Evolutionary conservation across 2,888 invertebrate species (phyloP), one percentile per base, ranked within the genome.

Genomic region (Drosophila testacea): DNA sequence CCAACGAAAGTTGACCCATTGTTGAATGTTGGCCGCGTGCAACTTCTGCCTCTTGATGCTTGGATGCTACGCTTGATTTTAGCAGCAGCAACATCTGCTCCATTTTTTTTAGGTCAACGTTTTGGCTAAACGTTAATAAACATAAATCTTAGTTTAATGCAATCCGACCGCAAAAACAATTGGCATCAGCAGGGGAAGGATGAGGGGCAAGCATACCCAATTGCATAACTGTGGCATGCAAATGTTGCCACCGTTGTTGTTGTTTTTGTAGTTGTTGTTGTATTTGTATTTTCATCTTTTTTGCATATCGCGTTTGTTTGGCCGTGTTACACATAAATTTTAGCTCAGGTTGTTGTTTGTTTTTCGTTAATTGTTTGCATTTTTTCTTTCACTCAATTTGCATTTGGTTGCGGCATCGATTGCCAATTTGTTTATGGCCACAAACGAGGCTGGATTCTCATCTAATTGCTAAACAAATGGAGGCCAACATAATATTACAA

Each of bases 1-100:
- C 75, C 88, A 88, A 66, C 79, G 78, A 83, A 88, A 83, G 89
- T 87, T 87, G 87, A 83, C 76, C 87, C 84, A 83, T 83, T 83
- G 84, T 83, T 83, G 57, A 69, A 28, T 67, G 66, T 63, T 64
- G 76, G 32, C 60, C 47, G 56, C 56, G 39, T 69, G 66, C 60
- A 69, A 44, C 46, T 30, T 38, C 30, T 64, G 50, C 61, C 39
- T 55, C 47, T 10, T 47, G 46, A 16, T 69, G 22, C 22, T 32
- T 32, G 32, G 6, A 32, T 9, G 63, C 57, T 64, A 78, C 79
- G 87, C 72, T 79, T 66, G 76, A 87, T 76, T 79, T 87, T 79
- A 66, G 82, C 86, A 63, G 60, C 44, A 62, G 63, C 59, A 56
- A 63, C 55, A 41, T 55, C 54, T 27, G 34, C 86, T 60, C 60